phyloP scores from a whole-genome alignment of 30 jellyfish, hydroid and myxozoan species.

The Mastigias papua region DNA sequence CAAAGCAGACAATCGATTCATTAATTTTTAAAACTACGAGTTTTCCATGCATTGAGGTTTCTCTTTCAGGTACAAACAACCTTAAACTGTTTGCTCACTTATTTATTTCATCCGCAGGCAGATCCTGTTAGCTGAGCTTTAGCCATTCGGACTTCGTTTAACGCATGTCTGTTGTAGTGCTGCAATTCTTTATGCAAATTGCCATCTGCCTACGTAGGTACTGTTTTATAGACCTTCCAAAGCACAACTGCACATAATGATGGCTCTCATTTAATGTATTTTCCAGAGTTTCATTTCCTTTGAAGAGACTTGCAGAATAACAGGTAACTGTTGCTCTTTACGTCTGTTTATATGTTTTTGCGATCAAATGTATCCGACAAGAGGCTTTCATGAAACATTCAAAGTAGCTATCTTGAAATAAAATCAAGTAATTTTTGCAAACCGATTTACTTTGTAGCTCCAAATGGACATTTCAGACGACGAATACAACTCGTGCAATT shows the following conservation, averaged over 20 bases:
- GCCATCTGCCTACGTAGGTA: slow-evolving; percentile 4
- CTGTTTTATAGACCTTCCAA: neutral
- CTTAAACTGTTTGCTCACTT: slow-evolving; percentile 61
- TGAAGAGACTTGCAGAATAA: neutral
- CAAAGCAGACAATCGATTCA: slow-evolving; percentile 3
- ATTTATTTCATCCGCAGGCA: slow-evolving; percentile 25
- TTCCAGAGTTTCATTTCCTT: neutral
- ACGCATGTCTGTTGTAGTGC: slow-evolving; percentile 4
- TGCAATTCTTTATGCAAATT: neutral
- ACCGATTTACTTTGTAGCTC: neutral
- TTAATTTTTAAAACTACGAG: slow-evolving; percentile 35
- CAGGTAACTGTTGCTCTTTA: neutral
- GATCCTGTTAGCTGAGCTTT: slow-evolving; percentile 53
- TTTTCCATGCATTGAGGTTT: slow-evolving; percentile 1
- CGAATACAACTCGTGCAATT: slow-evolving; percentile 11
- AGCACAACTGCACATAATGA: neutral
- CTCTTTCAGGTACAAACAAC: neutral
- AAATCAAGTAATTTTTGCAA: too few relatives aligned
- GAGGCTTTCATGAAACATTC: too few relatives aligned
- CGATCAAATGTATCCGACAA: too few relatives aligned
- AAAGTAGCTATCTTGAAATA: too few relatives aligned
- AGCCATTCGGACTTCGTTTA: neutral
- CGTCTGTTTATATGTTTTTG: neutral
- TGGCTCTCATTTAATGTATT: neutral
- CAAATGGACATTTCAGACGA: slow-evolving; percentile 32